Conservation (phyloP, 2,113 vertebrate genomes). For the Alces alces region DNA sequence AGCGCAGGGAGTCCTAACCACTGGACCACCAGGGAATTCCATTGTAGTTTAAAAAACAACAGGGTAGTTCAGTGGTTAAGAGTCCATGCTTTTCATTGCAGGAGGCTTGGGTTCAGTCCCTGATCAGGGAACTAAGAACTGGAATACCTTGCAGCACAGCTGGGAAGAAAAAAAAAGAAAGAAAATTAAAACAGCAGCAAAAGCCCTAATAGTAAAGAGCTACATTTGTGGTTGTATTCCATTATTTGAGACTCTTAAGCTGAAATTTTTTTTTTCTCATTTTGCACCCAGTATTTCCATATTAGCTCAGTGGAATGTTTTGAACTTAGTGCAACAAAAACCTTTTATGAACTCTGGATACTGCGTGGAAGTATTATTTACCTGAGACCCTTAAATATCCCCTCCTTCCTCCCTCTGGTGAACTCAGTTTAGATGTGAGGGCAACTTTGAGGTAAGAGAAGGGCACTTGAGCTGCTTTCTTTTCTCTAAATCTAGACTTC, state of each 20-base stretch:
- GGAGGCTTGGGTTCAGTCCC: background rate
- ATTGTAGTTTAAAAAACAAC: background rate
- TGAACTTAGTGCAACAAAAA: background rate
- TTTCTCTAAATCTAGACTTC: background rate
- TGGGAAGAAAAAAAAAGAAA: background rate
- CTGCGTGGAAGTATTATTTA: background rate
- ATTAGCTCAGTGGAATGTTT: background rate
- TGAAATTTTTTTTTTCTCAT: background rate
- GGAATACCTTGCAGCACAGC: background rate
- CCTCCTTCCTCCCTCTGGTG: background rate
- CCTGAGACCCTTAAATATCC: background rate
- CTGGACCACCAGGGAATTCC: background rate
- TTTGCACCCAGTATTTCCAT: background rate
- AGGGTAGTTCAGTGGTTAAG: background rate
- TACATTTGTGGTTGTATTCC: background rate
- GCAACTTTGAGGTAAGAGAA: background rate
- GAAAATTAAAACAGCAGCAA: background rate
- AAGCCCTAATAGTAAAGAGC: background rate
- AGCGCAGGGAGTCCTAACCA: background rate
- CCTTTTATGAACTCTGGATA: background rate
- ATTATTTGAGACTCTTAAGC: background rate
- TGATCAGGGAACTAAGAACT: background rate
- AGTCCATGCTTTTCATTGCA: background rate
- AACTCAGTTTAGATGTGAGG: background rate
- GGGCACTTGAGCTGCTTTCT: background rate